phyloP scores from a whole-genome alignment of 2,888 invertebrate genomes.

The Ectropis crepuscularia region DNA sequence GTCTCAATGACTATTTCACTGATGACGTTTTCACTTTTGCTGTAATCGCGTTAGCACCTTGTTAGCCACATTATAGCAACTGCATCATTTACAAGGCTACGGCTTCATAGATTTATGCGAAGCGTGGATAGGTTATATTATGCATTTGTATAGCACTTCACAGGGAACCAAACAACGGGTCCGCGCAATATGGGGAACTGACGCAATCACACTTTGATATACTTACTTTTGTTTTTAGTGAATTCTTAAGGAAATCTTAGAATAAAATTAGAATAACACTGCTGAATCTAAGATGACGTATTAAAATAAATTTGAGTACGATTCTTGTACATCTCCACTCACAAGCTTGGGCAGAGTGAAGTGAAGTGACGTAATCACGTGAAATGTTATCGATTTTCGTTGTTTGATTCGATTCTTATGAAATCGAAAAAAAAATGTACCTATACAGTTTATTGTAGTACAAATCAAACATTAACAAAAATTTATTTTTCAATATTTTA shows the following conservation, averaged over 20 bases:
- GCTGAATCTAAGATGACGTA: conserved; percentile 76
- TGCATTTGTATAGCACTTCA: conserved; percentile 81
- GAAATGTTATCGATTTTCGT: conserved; percentile 38
- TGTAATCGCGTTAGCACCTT: conserved; percentile 71
- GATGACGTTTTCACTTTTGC: conserved; percentile 74
- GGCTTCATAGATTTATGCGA: conserved; percentile 75
- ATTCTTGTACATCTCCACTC: conserved; percentile 73
- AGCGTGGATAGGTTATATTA: conserved; percentile 81
- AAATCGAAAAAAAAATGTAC: neutral
- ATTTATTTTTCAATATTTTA: too few species aligned
- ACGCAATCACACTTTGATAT: conserved; percentile 48
- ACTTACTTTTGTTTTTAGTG: conserved; percentile 72
- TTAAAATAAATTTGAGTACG: conserved; percentile 73
- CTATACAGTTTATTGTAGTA: too few species aligned
- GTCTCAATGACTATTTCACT: conserved; percentile 46
- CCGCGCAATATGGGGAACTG: conserved; percentile 55
- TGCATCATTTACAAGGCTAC: conserved; percentile 76
- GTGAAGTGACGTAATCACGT: conserved; percentile 67
- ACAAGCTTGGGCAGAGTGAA: conserved; percentile 71
- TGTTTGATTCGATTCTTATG: neutral
- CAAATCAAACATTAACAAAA: too few species aligned
- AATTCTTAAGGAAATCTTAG: conserved; percentile 56
- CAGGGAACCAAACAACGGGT: conserved; percentile 76
- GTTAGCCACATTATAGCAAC: conserved; percentile 64
- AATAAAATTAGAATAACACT: conserved; percentile 62